phyloP scores from a whole-genome alignment of 2,797 vertebrate species.

The Enteromius argenteus region DNA sequence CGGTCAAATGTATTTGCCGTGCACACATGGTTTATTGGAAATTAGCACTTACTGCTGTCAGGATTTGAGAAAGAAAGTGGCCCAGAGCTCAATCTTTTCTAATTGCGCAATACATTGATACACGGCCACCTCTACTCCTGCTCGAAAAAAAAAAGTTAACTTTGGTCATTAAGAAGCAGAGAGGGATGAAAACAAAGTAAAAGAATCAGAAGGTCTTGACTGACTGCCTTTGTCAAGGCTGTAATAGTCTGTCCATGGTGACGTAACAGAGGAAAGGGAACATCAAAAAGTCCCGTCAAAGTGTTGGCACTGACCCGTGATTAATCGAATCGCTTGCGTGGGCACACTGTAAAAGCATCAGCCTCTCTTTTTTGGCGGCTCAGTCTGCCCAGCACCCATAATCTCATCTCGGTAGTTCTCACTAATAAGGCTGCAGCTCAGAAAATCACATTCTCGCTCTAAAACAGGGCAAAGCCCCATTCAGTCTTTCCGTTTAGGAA shows the following conservation, averaged over 20 bases:
- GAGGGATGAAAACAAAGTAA: not conserved
- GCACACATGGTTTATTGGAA: conserved; percentile 33
- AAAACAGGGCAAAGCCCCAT: conserved; percentile 3
- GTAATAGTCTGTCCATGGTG: conserved; percentile 19
- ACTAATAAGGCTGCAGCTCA: conserved; percentile 49
- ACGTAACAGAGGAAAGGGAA: conserved; percentile 50
- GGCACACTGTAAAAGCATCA: conserved; percentile 58
- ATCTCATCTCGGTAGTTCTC: conserved; percentile 14
- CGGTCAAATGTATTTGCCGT: conserved; percentile 35
- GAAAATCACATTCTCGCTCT: conserved; percentile 55
- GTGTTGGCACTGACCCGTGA: conserved; percentile 71
- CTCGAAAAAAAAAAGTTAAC: conserved; percentile 7
- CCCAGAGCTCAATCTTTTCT: conserved; percentile 47
- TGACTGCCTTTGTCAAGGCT: conserved; percentile 16
- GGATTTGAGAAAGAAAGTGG: conserved; percentile 44
- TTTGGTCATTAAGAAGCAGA: conserved; percentile 20
- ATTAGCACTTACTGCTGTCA: conserved; percentile 2
- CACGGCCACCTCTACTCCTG: conserved; percentile 22
- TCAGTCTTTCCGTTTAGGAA: conserved; percentile 67
- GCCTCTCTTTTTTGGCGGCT: conserved; percentile 33
- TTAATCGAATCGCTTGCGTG: conserved; percentile 76
- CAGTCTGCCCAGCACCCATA: not conserved
- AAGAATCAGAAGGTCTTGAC: conserved; percentile 36
- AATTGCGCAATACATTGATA: conserved; percentile 48
- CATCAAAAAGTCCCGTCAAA: conserved; percentile 76